Evolutionary conservation across 2,113 vertebrate species (phyloP).

Genomic region (Dromiciops gliroides): DNA sequence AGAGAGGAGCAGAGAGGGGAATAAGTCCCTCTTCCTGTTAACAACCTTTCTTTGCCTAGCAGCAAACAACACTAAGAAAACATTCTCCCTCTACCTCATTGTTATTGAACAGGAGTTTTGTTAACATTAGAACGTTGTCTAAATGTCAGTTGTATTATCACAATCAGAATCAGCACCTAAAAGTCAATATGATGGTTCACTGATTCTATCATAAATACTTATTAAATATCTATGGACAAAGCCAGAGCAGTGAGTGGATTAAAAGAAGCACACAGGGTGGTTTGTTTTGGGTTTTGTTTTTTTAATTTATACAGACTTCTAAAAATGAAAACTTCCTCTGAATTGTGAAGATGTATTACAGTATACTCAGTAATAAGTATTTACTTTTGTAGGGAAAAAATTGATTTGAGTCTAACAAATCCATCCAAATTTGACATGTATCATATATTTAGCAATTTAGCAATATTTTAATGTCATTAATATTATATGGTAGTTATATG

Average conservation of each 20-base stretch:
- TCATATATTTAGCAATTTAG: no score
- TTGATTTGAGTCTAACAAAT: background rate
- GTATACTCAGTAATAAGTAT: background rate
- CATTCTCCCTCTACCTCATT: background rate
- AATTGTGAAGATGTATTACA: background rate
- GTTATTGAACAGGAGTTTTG: background rate
- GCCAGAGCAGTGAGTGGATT: background rate
- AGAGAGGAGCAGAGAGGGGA: no score
- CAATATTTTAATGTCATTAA: slow-evolving; percentile 25
- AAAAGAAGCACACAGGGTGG: background rate
- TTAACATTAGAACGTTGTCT: background rate
- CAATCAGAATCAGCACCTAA: background rate
- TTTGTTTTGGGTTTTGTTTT: no score
- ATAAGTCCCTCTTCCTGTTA: background rate
- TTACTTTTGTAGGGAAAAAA: background rate
- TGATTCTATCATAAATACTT: background rate
- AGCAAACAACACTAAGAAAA: background rate
- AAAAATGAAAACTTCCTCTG: slow-evolving; percentile 29
- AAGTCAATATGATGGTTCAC: background rate
- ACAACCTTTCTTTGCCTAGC: no score
- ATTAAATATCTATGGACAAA: background rate
- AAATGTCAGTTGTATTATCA: background rate
- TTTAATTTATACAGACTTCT: background rate
- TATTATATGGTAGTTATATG: slow-evolving; percentile 55
- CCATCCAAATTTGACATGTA: slow-evolving; percentile 4